These are phyloP conservation scores for Chloromyia formosa DNA, from an alignment of 2,888 invertebrate genomes.

Conservation along the genomic window DNA sequence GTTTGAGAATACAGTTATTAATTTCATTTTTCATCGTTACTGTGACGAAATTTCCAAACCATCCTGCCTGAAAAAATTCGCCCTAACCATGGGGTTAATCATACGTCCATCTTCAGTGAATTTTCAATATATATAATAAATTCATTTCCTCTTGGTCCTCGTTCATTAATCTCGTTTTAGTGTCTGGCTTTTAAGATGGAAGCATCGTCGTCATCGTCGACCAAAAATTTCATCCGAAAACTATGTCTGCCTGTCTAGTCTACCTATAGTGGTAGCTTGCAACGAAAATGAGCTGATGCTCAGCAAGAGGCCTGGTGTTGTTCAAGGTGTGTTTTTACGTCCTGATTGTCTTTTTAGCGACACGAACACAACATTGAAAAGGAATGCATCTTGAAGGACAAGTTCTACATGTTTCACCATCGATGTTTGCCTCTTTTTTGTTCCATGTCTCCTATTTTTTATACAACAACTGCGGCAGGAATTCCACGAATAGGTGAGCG, in stretches of 20 bases:
- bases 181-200: no score
- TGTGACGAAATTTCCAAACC: no score
- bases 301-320: not conserved
- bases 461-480: not conserved
- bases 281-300: not conserved
- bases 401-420: conserved; percentile 10
- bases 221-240: no score
- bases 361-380: not conserved
- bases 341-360: not conserved
- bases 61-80: no score
- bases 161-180: no score
- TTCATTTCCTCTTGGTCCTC: no score
- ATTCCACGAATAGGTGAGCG: conserved; percentile 3
- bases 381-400: conserved; percentile 27
- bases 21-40: no score
- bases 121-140: no score
- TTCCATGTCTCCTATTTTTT: not conserved
- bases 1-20: no score
- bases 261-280: not conserved
- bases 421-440: not conserved
- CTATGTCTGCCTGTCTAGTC: not conserved
- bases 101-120: no score
- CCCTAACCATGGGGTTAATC: no score
- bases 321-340: conserved; percentile 10
- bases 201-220: no score